A percentile compares a stretch with the other conserved stretches of the same genome.
Evolutionary conservation across 1,140 invertebrate species (phyloP).

Genomic region (Sinonovacula constricta): DNA sequence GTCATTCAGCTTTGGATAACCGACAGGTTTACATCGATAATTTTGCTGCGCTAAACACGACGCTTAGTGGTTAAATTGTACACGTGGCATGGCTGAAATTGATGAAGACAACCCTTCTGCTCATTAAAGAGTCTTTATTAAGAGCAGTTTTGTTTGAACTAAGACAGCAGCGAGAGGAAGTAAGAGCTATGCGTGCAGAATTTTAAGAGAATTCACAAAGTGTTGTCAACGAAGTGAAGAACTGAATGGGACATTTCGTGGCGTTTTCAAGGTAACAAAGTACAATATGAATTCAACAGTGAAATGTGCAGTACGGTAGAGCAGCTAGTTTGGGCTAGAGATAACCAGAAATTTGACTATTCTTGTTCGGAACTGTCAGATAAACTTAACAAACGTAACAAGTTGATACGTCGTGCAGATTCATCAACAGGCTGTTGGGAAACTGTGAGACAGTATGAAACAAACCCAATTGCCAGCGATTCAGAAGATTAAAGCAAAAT

Average conservation of each 20-base stretch:
- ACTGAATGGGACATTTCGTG: background rate
- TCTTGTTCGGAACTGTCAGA: background rate
- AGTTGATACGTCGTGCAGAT: background rate
- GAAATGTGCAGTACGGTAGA: too few relatives aligned
- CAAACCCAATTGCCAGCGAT: constrained; percentile 6
- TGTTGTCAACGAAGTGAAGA: background rate
- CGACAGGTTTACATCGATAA: too few relatives aligned
- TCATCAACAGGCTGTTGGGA: background rate
- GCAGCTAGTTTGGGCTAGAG: background rate
- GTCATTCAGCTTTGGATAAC: too few relatives aligned
- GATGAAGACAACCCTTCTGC: too few relatives aligned
- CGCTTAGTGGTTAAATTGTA: too few relatives aligned
- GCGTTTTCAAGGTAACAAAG: background rate
- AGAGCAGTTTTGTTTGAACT: background rate
- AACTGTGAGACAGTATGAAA: constrained; percentile 9
- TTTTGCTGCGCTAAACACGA: too few relatives aligned
- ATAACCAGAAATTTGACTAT: background rate
- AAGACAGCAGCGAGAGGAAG: background rate
- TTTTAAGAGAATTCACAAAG: background rate
- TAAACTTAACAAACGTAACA: background rate
- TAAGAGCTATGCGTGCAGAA: background rate
- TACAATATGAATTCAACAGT: background rate
- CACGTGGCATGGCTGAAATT: too few relatives aligned
- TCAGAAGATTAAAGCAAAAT: constrained; percentile 6
- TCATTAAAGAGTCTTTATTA: too few relatives aligned